A percentile compares a stretch with the other conserved stretches of the same genome.
Evolutionary conservation across 2,113 vertebrate species (phyloP).

Genomic region (Nycticebus coucang): DNA sequence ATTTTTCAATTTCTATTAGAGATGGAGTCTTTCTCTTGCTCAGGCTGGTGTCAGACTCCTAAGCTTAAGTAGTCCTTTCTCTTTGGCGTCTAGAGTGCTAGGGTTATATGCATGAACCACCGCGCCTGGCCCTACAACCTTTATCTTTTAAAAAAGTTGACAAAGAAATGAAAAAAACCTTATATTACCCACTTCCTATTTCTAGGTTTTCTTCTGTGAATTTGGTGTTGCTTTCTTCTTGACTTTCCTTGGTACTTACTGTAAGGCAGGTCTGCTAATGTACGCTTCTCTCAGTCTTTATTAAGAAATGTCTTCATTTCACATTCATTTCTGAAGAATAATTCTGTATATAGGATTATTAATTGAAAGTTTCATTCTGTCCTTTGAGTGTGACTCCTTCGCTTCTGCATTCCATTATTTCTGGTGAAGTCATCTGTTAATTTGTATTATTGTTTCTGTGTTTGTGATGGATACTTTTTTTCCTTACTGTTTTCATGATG

Average conservation of each 20-base stretch:
- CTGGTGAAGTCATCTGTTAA: not conserved
- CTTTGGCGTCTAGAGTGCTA: too few species aligned
- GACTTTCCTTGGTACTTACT: not conserved
- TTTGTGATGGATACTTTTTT: not conserved
- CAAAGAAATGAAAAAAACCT: not conserved
- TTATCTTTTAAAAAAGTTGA: not conserved
- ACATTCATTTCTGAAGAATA: not conserved
- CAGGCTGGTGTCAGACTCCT: too few species aligned
- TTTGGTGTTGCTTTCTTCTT: conserved; percentile 4
- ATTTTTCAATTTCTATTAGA: too few species aligned
- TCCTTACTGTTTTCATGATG: not conserved
- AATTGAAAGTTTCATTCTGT: not conserved
- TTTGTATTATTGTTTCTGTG: not conserved
- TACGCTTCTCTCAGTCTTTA: not conserved
- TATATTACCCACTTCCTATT: not conserved
- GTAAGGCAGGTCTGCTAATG: not conserved
- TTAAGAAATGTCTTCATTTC: not conserved
- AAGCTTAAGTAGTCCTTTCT: too few species aligned
- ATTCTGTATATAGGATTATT: not conserved
- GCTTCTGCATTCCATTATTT: not conserved
- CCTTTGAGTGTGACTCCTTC: not conserved
- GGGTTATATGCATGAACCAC: too few species aligned
- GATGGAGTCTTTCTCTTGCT: too few species aligned
- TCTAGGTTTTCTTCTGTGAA: not conserved
- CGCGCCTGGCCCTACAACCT: not conserved